Evolutionary conservation across 1,140 invertebrate species (phyloP), one percentile per base, ranked within the genome.

Genomic region (Ganaspis sp.): DNA sequence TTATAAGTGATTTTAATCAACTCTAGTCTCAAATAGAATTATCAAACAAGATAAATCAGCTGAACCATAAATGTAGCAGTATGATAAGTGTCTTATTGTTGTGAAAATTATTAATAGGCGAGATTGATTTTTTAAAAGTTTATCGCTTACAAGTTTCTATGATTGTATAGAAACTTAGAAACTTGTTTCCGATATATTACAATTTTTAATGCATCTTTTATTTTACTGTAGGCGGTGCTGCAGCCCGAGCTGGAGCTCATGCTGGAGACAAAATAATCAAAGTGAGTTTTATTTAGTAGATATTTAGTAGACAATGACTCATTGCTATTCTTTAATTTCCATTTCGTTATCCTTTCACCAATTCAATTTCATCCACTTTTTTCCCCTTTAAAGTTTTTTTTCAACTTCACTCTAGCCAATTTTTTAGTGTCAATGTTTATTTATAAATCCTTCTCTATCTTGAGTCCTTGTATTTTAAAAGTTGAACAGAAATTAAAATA

Each of bases 241-340:
- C 98, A 77, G 97, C 96, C 89, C 95, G 95, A 87, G 97, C 98
- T 81, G 98, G 98, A 58, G 95, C 99, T 78, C 96, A 97, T 78
- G 94, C 96, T 80, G 97, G 97, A 29, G 98, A 99, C 92, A 95
- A 96, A 91, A 99, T 99, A 86, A 94, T 99, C 76, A 97, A 98
- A 93, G 96, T 97, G 87, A 92, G 90, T 78, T 76, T 79, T 45
- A 76, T 83, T 82, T 80, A 71, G 72, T 54, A 73, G 29, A 78
- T 75, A 75, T 73, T 26, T 64, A 72, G 23, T 29, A 23, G 15
- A n/a, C 12, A 64, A 34, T 34, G 58, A 64, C 23, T 64, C 58
- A 64, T 64, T 64, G 11, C 58, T 29, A 64, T 58, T 49, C 1
- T 64, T 64, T 64, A 64, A 64, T 29, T 34, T 21, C 15, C 21